Percentiles rank a stretch among this genome's conserved stretches.
Conservation (phyloP, 1,140 invertebrate genomes). For the Pogonus chalceus region DNA sequence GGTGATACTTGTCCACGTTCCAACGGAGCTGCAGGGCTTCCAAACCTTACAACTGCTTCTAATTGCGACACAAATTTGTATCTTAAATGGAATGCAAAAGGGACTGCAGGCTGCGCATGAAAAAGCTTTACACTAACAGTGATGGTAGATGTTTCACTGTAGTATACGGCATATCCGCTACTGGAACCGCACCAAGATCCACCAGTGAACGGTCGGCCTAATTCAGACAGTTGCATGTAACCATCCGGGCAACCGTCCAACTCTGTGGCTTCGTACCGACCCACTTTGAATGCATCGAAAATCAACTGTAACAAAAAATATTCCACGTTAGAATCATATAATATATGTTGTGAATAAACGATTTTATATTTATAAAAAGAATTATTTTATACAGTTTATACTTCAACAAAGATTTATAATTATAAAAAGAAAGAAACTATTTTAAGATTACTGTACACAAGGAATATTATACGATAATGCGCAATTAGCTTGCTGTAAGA, state of each 20-base stretch:
- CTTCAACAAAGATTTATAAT: no score
- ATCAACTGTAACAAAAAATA: conserved; percentile 47
- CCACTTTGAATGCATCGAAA: conserved; percentile 74
- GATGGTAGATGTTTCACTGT: conserved; percentile 73
- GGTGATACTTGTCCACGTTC: conserved; percentile 71
- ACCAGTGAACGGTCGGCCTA: conserved; percentile 69
- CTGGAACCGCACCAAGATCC: conserved; percentile 75
- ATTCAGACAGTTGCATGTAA: conserved; percentile 72
- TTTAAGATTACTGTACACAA: no score
- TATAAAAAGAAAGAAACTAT: no score
- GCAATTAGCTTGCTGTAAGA: no score
- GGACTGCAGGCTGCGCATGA: conserved; percentile 50
- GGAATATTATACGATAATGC: no score
- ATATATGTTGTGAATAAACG: not conserved
- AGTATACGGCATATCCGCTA: conserved; percentile 66
- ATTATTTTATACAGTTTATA: no score
- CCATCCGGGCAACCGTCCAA: conserved; percentile 66
- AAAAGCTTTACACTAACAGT: conserved; percentile 68
- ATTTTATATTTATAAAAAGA: no score
- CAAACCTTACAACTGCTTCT: conserved; percentile 68
- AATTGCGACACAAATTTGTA: conserved; percentile 65
- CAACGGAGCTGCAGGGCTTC: conserved; percentile 55
- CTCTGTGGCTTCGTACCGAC: conserved; percentile 55
- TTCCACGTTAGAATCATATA: not conserved
- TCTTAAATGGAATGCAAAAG: conserved; percentile 63